Conservation (phyloP, 2,888 invertebrate species). For the Apotomis turbidana region DNA sequence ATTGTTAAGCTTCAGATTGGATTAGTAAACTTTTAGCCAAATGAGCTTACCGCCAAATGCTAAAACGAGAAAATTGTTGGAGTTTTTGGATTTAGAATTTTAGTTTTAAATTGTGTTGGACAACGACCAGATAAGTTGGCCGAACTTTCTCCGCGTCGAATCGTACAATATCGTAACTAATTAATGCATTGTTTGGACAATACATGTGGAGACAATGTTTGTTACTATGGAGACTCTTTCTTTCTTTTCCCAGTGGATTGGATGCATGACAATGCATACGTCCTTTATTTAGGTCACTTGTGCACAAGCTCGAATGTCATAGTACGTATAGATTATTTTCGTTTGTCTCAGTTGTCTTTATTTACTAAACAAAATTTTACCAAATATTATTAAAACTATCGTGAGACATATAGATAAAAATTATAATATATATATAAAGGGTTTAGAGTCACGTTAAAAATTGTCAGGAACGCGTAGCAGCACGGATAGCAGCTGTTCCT, state of each 20-base stretch:
- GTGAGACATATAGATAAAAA: too few relatives aligned
- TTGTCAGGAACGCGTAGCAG: too few relatives aligned
- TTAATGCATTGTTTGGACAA: constrained; percentile 64
- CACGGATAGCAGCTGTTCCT: too few relatives aligned
- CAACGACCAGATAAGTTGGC: constrained; percentile 49
- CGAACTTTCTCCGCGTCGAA: constrained; percentile 75
- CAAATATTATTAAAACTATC: too few relatives aligned
- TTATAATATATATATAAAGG: too few relatives aligned
- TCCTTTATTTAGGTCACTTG: not conserved
- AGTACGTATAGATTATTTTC: too few relatives aligned
- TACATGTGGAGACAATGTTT: constrained; percentile 47
- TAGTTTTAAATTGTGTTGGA: constrained; percentile 36
- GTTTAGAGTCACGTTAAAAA: too few relatives aligned
- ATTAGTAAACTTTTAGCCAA: constrained; percentile 1
- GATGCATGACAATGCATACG: constrained; percentile 1
- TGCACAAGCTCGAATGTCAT: not conserved
- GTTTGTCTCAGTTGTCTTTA: too few relatives aligned
- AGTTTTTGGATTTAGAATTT: constrained; percentile 22
- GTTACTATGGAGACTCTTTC: constrained; percentile 45
- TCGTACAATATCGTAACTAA: constrained; percentile 68
- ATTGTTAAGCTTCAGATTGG: not conserved
- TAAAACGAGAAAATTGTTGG: constrained; percentile 18
- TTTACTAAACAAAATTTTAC: too few relatives aligned
- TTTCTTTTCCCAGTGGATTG: constrained; percentile 39
- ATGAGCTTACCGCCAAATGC: constrained; percentile 21